Evolutionary conservation across 2,113 vertebrate genomes (phyloP).

Genomic region (human): DNA sequence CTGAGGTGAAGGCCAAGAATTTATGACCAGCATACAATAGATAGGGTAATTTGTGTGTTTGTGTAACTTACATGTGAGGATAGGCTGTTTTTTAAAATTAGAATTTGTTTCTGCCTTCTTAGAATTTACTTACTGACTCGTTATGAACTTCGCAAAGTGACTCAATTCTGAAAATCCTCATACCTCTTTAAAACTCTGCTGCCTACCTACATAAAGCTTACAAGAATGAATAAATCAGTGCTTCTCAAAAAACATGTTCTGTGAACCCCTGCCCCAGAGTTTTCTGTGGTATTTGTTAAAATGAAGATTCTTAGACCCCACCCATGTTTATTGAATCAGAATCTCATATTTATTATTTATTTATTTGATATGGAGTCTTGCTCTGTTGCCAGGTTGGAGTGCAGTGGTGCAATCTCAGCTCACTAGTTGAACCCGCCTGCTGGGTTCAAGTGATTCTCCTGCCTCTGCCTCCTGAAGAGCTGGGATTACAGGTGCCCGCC

Average conservation of each 20-base stretch:
- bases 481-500: too few species aligned
- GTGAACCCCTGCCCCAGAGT: background rate
- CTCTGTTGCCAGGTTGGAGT: too few species aligned
- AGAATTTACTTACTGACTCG: background rate
- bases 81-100: background rate
- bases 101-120: background rate
- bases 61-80: background rate
- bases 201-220: background rate
- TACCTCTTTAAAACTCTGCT: background rate
- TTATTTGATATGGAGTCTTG: too few species aligned
- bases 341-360: background rate
- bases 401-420: too few species aligned
- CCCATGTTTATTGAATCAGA: background rate
- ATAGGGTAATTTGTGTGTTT: background rate
- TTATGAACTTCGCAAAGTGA: background rate
- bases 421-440: too few species aligned
- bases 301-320: background rate
- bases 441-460: too few species aligned
- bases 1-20: background rate
- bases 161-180: conserved; percentile 12
- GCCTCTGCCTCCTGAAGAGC: too few species aligned
- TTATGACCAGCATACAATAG: background rate
- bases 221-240: background rate
- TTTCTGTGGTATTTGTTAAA: background rate
- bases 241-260: background rate